A percentile compares a stretch with the other conserved stretches of the same genome.
Evolutionary conservation across 2,797 vertebrate species (phyloP).

Genomic region (Nyctalus aviator): DNA sequence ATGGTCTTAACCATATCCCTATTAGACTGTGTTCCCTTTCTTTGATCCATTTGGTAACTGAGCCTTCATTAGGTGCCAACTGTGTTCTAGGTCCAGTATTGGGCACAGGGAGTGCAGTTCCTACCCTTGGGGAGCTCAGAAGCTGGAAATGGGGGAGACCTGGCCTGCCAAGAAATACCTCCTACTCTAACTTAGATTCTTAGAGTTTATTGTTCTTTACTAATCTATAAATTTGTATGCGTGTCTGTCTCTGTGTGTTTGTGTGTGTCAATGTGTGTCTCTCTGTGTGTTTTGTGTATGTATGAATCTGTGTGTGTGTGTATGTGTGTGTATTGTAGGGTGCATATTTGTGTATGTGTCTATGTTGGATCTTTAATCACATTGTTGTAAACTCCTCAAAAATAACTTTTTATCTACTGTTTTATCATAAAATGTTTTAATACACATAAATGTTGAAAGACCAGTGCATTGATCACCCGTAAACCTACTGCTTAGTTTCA

Average conservation of each 20-base stretch:
- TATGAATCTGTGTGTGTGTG: not conserved
- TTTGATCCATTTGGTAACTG: not conserved
- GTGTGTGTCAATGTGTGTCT: not conserved
- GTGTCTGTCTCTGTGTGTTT: not conserved
- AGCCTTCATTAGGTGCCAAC: not conserved
- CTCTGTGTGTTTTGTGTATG: not conserved
- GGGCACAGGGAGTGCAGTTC: not conserved
- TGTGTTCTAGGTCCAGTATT: not conserved
- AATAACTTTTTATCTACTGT: not conserved
- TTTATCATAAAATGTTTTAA: not conserved
- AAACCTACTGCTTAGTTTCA: not conserved
- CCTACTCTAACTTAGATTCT: not conserved
- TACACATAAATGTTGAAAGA: not conserved
- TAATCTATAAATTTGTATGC: not conserved
- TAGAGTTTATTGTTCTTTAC: not conserved
- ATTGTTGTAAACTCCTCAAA: not conserved
- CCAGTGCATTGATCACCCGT: not conserved
- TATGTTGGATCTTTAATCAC: not conserved
- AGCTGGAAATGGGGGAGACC: not conserved
- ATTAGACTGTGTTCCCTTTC: rapidly evolving
- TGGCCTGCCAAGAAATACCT: not conserved
- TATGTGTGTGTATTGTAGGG: not conserved
- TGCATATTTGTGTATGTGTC: not conserved
- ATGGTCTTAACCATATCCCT: not conserved
- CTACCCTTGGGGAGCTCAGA: not conserved